Evolutionary conservation across 2,888 invertebrate genomes (phyloP).

Genomic region (Trichacis sp.): DNA sequence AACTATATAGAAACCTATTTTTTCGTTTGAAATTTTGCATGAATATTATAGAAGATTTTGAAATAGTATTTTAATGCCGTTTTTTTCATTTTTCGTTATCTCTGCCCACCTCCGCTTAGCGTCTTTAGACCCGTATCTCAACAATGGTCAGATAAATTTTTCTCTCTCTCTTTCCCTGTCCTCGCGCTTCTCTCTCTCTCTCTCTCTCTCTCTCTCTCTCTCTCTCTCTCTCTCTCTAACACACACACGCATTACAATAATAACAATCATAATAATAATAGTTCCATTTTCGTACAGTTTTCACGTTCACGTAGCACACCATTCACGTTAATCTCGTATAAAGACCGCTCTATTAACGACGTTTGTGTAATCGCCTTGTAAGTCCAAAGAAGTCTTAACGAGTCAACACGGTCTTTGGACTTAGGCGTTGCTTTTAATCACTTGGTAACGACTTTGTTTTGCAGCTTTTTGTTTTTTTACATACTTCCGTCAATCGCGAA

Average conservation of each 20-base stretch:
- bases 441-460: constrained; percentile 18
- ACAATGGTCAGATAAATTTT: no score
- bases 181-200: constrained; percentile 16
- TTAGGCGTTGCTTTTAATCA: constrained; percentile 17
- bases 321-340: constrained; percentile 51
- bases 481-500: constrained; percentile 30
- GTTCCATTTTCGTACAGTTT: constrained; percentile 56
- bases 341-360: constrained; percentile 40
- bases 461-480: constrained; percentile 22
- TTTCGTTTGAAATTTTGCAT: no score
- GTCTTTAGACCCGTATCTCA: no score
- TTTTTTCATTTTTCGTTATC: no score
- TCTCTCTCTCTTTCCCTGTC: constrained; percentile 9
- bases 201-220: no score
- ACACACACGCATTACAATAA: constrained; percentile 25
- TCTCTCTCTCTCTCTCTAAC: constrained; percentile 14
- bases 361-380: constrained; percentile 41
- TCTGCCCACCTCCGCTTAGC: no score
- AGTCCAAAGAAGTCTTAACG: constrained; percentile 66
- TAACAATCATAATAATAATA: constrained; percentile 56
- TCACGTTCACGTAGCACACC: constrained; percentile 62
- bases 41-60: no score
- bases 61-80: no score
- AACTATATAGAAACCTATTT: no score
- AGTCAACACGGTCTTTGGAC: constrained; percentile 66